Percentiles rank a stretch among this genome's conserved stretches.
These are phyloP conservation scores for Neoaliturus tenellus DNA, from an alignment of 2,888 invertebrate species.

Conservation along the genomic window DNA sequence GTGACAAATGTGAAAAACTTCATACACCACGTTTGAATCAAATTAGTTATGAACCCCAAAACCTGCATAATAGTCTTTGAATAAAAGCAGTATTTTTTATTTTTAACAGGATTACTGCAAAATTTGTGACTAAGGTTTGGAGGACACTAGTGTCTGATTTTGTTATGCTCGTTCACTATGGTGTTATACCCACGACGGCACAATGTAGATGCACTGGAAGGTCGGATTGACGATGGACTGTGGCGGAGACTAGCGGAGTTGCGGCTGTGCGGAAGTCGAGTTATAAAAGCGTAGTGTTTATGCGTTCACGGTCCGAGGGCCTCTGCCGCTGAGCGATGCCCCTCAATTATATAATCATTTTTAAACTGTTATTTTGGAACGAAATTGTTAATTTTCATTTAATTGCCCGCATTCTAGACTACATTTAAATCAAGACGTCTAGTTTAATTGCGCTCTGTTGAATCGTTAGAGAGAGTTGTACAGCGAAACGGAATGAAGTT, in stretches of 20 bases:
- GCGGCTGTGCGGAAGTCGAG: background rate
- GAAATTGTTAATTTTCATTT: background rate
- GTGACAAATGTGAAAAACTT: too few species aligned
- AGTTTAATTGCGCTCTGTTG: background rate
- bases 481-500: background rate
- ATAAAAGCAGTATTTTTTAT: too few species aligned
- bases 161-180: too few species aligned
- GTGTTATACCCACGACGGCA: too few species aligned
- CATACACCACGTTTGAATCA: too few species aligned
- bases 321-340: background rate
- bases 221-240: too few species aligned
- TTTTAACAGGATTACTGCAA: too few species aligned
- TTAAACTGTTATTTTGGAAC: slow-evolving; percentile 27
- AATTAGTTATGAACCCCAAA: too few species aligned
- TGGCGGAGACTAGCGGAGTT: background rate
- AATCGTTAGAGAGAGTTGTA: background rate
- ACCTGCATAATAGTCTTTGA: too few species aligned
- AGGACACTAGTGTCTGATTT: too few species aligned
- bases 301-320: background rate
- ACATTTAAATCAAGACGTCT: slow-evolving; percentile 32
- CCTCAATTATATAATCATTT: slow-evolving; percentile 38
- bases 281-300: background rate
- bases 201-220: too few species aligned
- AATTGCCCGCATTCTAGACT: slow-evolving; percentile 12
- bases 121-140: too few species aligned